Percentiles rank a stretch among this genome's conserved stretches.
These are phyloP conservation scores for Epinephelus malabaricus DNA, from an alignment of 2,797 vertebrate genomes.

Conservation along the genomic window DNA sequence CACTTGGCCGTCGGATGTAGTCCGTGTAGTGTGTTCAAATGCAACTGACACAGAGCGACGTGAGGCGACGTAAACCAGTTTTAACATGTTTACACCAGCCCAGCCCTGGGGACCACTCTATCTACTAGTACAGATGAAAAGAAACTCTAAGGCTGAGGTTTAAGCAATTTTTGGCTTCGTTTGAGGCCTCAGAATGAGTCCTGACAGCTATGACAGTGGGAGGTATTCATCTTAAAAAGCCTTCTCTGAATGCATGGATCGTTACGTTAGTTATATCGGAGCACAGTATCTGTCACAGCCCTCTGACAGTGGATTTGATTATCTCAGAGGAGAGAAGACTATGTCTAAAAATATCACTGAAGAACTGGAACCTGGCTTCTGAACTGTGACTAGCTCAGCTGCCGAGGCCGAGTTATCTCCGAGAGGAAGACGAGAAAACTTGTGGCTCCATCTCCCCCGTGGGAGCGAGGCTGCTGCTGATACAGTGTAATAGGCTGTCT, in stretches of 20 bases:
- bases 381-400: conserved; percentile 40
- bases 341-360: conserved; percentile 28
- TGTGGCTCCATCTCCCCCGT: conserved; percentile 20
- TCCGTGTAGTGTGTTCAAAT: too few species aligned
- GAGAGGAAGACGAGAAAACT: conserved; percentile 51
- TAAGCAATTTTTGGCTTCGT: neutral
- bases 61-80: too few species aligned
- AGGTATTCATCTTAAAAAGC: neutral
- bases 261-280: neutral
- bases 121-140: neutral
- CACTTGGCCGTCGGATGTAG: too few species aligned
- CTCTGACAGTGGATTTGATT: conserved; percentile 14
- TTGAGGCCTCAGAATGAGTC: neutral
- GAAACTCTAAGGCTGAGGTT: neutral
- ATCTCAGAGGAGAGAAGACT: neutral
- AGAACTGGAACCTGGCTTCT: conserved; percentile 5
- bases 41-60: too few species aligned
- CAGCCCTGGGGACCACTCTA: neutral
- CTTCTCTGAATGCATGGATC: neutral
- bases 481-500: conserved; percentile 50
- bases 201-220: neutral
- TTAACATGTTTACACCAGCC: too few species aligned
- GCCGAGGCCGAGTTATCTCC: conserved; percentile 48
- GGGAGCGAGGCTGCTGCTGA: conserved; percentile 44
- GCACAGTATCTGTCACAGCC: neutral